Base-by-base conservation (phyloP, 1,140 invertebrate species). In the Pteromalus puparum region DNA sequence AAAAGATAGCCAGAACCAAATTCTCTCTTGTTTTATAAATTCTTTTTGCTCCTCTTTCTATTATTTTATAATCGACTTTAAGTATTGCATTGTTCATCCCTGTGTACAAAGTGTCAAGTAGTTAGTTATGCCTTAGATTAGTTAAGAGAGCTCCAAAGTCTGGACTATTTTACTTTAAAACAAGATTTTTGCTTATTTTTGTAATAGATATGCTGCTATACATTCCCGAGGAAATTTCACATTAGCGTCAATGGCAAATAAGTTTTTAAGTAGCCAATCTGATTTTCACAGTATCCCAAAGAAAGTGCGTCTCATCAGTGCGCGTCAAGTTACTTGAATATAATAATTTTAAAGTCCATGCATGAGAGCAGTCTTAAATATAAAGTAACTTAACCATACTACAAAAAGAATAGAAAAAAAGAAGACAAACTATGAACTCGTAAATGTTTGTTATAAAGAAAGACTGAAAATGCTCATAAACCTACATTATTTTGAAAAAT, bases 401-500 rank as follows among this genome's bases (percentile, higher is more conserved):
- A 61, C 2, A 15, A 79, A 79, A 68, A 42, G 70, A 73, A 74
- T 48, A 81, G 21, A 84, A 81, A 80, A 75, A 74, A 84, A 80
- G 65, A 76, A 13, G 46, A 21, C 74, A 61, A 65, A 46, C 65
- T 78, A 30, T 28, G 12, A 42, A 28, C 68, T 77, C 24, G 24
- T 26, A 61, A 4, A 68, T 67, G 53, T 2, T 83, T 70, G 26
- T 74, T 78, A 61, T 61, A 72, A 70, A 82, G 26, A 15, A 74
- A 65, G 24, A 73, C 28, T 72, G 42, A 73, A 42, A 84, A 73
- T 68, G 72, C 12, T 68, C 10, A 18, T 24, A 68, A 85, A 85
- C 1, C n/a, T 26, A 38, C 28, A 38, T 74, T 72, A 70, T 68
- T 15, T 77, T 76, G 18, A 68, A 85, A 85, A 85, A 78, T 82